These are phyloP conservation scores for Anarhynchus alexandrinus DNA, from an alignment of 2,113 vertebrate genomes.

Conservation along the genomic window DNA sequence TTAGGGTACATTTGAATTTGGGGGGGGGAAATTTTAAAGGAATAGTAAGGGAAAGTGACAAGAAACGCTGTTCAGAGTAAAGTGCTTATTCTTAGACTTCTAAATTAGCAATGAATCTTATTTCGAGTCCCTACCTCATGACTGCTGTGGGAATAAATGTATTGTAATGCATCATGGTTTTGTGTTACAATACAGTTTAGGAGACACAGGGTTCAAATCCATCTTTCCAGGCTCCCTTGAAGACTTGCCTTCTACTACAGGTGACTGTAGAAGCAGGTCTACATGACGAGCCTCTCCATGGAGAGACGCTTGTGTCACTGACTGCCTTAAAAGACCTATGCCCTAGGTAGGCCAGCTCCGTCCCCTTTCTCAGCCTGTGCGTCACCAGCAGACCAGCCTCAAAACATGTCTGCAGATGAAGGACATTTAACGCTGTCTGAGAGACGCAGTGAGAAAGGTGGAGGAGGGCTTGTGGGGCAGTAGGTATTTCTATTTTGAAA, in stretches of 20 bases:
- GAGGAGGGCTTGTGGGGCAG: neutral
- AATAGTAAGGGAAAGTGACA: neutral
- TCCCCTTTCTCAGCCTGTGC: neutral
- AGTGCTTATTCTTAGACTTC: neutral
- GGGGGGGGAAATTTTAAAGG: neutral
- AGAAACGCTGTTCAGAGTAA: neutral
- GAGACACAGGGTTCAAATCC: neutral
- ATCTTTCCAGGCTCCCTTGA: neutral
- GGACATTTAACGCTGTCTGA: neutral
- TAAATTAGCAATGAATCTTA: neutral
- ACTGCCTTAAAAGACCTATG: neutral
- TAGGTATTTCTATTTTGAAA: neutral
- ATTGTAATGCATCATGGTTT: neutral
- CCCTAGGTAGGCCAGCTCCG: neutral
- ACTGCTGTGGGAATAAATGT: neutral
- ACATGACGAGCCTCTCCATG: neutral
- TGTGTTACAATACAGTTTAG: neutral
- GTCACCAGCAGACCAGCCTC: neutral
- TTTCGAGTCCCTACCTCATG: neutral
- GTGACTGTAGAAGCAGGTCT: neutral
- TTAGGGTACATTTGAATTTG: neutral
- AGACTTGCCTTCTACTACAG: neutral
- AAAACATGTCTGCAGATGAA: neutral
- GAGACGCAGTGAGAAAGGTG: neutral
- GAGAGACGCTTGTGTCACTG: neutral